Base-by-base conservation (phyloP, 2,888 invertebrate genomes). In the Ctenicera cuprea region DNA sequence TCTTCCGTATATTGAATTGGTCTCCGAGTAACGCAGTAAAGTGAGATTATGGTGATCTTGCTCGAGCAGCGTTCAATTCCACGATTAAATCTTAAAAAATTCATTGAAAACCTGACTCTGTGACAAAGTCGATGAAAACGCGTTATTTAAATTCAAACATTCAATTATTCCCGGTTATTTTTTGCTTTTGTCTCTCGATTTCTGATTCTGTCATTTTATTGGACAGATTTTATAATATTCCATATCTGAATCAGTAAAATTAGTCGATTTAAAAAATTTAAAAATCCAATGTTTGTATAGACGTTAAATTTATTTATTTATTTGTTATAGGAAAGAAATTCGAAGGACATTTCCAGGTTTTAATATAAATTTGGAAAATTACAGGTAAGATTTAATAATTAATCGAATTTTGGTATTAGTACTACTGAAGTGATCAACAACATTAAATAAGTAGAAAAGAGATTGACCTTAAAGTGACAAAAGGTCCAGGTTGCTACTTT, bases 31-130 rank as follows among this genome's bases (percentile, higher is more conserved):
- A 38, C 59, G 38, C 59, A 38, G 54, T 54, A 54, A 54, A 54
- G 54, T 14, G 54, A 54, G 54, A 54, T 54, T 54, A 30, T 54
- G 30, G 54, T 54, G 54, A 54, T 54, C 54, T 54, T 54, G 30
- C 26, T 26, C 22, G 18, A 52, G 54, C 30, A 45, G 16, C 54
- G 30, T 54, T 54, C 54, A 30, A 54, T 54, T 54, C 30, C 30
- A 12, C 54, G 54, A 54, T 54, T 54, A 54, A 54, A 20, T 33
- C 54, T 54, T 30, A 54, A 54, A 54, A 54, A 54, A 54, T 54
- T 54, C 54, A 54, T 54, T 54, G 54, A 26, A 54, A 54, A 54
- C 30, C 18, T 54, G 54, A 30, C 54, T 54, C 30, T 12, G 30
- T 8, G 54, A 54, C 54, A 54, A 54, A 54, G 54, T 54, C 54